Evolutionary conservation across 1,140 invertebrate genomes (phyloP), one percentile per base, ranked within the genome.

Genomic region (Drosophila sproati): DNA sequence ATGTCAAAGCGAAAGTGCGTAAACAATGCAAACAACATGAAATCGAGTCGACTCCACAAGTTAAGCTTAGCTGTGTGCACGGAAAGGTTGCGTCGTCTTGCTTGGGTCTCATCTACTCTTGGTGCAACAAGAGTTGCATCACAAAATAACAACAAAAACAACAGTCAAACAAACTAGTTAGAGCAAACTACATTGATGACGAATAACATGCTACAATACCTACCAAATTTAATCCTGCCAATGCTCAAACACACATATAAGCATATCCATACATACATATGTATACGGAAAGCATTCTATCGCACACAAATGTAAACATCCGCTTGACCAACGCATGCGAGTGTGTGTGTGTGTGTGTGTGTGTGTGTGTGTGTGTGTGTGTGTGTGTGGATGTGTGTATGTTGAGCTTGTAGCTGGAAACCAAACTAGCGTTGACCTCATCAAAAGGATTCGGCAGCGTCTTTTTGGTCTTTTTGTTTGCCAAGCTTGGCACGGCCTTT

Each of bases 1-100:
- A 86, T 90, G 91, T 86, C 87, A 89, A 89, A 86, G 86, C 86
- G 79, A 90, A 90, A 90, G 86, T 90, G 86, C 86, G 86, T 91
- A 86, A 86, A 86, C 86, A 91, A 90, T 82, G 73, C 82, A 90
- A 90, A 90, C 86, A 90, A 86, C 78, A 74, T 76, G 81, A 60
- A 72, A 73, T 68, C 77, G 77, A 73, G 73, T 69, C 59, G 64
- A 56, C 54, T 67, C 52, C 51, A 39, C 59, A 48, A 71, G 64
- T 60, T 77, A 6, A 35, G 47, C 0, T 43, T 43, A 8, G 10
- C 39, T 10, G 39, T 67, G 28, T 28, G 12, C 51, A 28, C 54
- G 12, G 31, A 10, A 12, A 31, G 37, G 31, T 35, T 29, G 6
- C 20, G 20, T 20, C 20, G 52, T 34, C 2, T 12, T 37, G 54